phyloP scores from a whole-genome alignment of 2,113 vertebrate genomes.

The Lepisosteus osseus region DNA sequence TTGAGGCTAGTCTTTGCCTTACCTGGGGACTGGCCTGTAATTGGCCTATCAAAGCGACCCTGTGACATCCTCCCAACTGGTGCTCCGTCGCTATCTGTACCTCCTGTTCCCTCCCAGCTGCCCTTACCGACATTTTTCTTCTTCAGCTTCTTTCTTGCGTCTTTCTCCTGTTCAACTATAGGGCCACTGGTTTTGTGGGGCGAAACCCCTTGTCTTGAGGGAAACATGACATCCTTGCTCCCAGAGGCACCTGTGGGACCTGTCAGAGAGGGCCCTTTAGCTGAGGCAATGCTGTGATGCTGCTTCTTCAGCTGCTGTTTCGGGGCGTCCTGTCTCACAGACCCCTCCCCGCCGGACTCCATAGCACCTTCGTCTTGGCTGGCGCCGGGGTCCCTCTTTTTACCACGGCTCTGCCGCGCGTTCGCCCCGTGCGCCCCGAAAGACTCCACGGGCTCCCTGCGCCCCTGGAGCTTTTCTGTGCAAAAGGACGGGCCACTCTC shows the following conservation, averaged over 20 bases:
- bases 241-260: slow-evolving; percentile 8
- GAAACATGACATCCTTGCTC: not conserved
- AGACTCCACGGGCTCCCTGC: slow-evolving; percentile 25
- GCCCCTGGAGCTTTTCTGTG: slow-evolving; percentile 49
- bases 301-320: slow-evolving; percentile 38
- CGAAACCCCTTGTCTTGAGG: slow-evolving; percentile 14
- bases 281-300: slow-evolving; percentile 38
- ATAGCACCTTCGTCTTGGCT: slow-evolving; percentile 57
- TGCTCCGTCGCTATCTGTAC: slow-evolving; percentile 17
- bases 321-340: slow-evolving; percentile 20
- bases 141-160: slow-evolving; percentile 40
- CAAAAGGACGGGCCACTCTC: slow-evolving; percentile 54
- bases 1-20: not conserved
- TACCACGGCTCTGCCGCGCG: slow-evolving; percentile 37
- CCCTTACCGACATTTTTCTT: slow-evolving; percentile 44
- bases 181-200: slow-evolving; percentile 14
- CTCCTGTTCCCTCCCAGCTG: not conserved
- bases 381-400: slow-evolving; percentile 47
- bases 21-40: slow-evolving; percentile 27
- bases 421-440: slow-evolving; percentile 28
- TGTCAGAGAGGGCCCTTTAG: not conserved
- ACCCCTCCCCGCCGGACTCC: slow-evolving; percentile 58
- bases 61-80: not conserved
- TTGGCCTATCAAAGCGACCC: slow-evolving; percentile 31
- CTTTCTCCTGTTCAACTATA: slow-evolving; percentile 34